Base-by-base conservation (phyloP, 1,140 invertebrate genomes). In the Pentalonia nigronervosa region DNA sequence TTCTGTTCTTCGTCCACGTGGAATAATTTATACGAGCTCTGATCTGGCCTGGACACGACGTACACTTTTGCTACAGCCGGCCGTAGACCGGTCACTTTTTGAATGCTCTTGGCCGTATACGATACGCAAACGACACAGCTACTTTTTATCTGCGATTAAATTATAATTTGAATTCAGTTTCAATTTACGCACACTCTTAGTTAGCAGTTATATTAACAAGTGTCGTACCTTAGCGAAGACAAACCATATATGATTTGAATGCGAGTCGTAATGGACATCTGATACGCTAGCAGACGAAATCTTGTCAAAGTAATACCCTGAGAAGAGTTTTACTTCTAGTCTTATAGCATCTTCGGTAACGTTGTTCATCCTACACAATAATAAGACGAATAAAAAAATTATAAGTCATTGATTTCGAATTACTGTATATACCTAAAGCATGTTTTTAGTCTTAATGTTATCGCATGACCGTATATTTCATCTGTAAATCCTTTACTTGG, bases 1-100 rank as follows among this genome's bases (percentile, higher is more conserved):
- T 95, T 95, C 94, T 96, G 96, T 53, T 95, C 96, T 90, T 95
- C 95, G 93, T 95, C 95, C 0, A 96, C 96, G 83, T 96, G 96
- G 95, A 97, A 97, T 94, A 97, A 96, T 41, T 96, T 96, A 94
- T 96, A 96, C 20, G 96, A 96, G 20, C 96, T 96, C 88, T 96
- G 95, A 94, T 97, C 96, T 93, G 96, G 96, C 94, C 96, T 94
- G 14, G 95, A 95, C 20, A 96, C 96, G 11, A 96, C 96, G 95
- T 96, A 96, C 14, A 96, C 95, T 94, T 96, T 96, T 0, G 96
- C 96, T 94, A 96, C 96, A 23, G 96, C 96, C 87, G 96, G 96
- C 41, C 96, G 94, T 23, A 96, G 95, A 30, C 96, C 96, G 11
- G 95, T 96, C 23, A 97, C 96, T 2, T 96, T 95, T 94, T 96